A percentile compares a stretch with the other conserved stretches of the same genome.
Evolutionary conservation across 1,140 invertebrate species (phyloP).

Genomic region (Diachasmimorpha longicaudata): DNA sequence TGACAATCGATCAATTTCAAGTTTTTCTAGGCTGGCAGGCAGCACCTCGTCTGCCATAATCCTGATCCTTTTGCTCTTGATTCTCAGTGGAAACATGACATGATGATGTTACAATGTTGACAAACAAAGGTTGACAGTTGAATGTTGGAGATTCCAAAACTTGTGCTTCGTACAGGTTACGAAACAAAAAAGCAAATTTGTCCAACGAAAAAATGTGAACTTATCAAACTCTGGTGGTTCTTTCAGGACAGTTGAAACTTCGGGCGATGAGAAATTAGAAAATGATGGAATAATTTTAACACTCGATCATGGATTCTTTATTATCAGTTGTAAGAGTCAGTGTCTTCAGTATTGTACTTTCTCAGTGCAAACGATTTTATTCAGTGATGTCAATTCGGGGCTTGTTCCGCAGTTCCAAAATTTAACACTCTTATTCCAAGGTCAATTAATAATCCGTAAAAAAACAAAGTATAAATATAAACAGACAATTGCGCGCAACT

Average conservation of each 20-base stretch:
- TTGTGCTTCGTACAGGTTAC: neutral
- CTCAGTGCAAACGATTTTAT: neutral
- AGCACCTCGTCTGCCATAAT: conserved; percentile 56
- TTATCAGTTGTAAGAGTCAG: neutral
- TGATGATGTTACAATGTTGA: conserved; percentile 29
- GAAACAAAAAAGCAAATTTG: conserved; percentile 12
- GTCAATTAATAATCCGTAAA: neutral
- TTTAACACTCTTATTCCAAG: neutral
- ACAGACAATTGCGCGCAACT: conserved; percentile 24
- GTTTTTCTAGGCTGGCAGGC: conserved; percentile 55
- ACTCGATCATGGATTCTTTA: neutral
- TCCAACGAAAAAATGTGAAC: neutral
- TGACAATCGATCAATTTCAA: conserved; percentile 53
- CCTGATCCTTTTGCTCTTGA: conserved; percentile 20
- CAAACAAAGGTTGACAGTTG: conserved; percentile 32
- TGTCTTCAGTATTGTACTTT: neutral
- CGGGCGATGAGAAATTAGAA: neutral
- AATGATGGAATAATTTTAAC: neutral
- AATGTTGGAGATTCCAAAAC: conserved; percentile 28
- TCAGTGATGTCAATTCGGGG: neutral
- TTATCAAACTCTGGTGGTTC: neutral
- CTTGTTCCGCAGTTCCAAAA: neutral
- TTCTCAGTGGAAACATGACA: conserved; percentile 41
- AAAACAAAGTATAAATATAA: conserved; percentile 15
- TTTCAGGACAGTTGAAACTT: neutral